phyloP scores from a whole-genome alignment of 2,113 vertebrate species.

The Anser cygnoides region DNA sequence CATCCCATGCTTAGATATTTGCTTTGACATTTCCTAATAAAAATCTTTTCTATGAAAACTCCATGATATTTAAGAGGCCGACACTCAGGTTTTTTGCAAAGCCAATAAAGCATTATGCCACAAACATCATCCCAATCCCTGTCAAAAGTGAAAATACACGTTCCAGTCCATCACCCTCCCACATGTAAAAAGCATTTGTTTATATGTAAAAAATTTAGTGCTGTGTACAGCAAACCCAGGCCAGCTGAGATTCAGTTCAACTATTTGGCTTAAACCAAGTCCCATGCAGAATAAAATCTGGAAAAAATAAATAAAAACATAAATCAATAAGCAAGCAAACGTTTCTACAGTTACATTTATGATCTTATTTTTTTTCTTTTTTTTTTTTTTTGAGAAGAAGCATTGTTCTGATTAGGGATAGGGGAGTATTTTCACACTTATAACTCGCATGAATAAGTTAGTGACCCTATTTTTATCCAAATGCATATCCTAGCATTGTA shows the following conservation, averaged over 20 bases:
- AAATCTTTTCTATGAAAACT: slow-evolving; percentile 16
- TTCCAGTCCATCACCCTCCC: neutral
- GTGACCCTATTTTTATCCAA: neutral
- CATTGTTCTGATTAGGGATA: neutral
- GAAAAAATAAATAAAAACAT: neutral
- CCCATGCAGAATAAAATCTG: neutral
- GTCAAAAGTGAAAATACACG: neutral
- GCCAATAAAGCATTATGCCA: neutral
- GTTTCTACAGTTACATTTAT: neutral
- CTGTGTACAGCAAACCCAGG: neutral
- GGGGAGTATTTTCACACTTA: neutral
- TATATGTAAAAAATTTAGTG: neutral
- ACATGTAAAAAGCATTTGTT: neutral
- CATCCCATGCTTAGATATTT: slow-evolving; percentile 45
- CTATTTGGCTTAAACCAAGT: neutral
- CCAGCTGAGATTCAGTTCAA: neutral
- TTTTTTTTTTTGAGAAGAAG: too few relatives aligned
- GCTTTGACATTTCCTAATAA: slow-evolving; percentile 61
- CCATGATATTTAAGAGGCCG: neutral
- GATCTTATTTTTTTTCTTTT: neutral
- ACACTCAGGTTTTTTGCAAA: slow-evolving; percentile 17
- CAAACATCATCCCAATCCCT: neutral
- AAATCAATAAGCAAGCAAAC: neutral
- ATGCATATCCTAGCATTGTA: neutral
- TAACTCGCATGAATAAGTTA: neutral